Evolutionary conservation across 2,888 invertebrate genomes (phyloP).

Genomic region (Yponomeuta evonymella): DNA sequence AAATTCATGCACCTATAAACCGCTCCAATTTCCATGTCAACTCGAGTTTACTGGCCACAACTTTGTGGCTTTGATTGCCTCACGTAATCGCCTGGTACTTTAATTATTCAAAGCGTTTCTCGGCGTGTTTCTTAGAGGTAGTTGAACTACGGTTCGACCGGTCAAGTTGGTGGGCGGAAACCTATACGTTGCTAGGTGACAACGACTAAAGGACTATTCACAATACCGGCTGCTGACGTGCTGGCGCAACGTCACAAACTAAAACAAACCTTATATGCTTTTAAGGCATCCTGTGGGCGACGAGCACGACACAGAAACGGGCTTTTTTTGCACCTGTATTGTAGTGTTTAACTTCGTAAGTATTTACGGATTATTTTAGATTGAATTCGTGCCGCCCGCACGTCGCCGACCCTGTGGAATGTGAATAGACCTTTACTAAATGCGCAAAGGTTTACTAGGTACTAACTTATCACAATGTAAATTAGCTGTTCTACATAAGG

Average conservation of each 20-base stretch:
- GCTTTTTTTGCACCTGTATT: too few species aligned
- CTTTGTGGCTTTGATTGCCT: not conserved
- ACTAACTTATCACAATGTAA: not conserved
- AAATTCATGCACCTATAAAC: not conserved
- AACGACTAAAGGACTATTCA: not conserved
- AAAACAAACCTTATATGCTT: too few species aligned
- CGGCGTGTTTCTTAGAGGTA: constrained; percentile 30
- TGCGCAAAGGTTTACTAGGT: not conserved
- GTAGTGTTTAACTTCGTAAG: too few species aligned
- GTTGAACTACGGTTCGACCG: constrained; percentile 32
- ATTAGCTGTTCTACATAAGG: not conserved
- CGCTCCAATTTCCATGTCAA: not conserved
- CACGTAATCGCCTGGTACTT: not conserved
- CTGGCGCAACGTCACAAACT: too few species aligned
- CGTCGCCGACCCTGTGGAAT: too few species aligned
- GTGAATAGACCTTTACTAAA: too few species aligned
- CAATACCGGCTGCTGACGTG: too few species aligned
- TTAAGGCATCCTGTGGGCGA: too few species aligned
- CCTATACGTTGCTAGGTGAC: not conserved
- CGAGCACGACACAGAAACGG: too few species aligned
- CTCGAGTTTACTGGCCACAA: not conserved
- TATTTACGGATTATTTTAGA: too few species aligned
- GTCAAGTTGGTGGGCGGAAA: not conserved
- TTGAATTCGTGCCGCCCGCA: too few species aligned
- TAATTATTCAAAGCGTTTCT: not conserved